Percentiles rank a stretch among this genome's conserved stretches.
Conservation (phyloP, 1,140 invertebrate genomes). For the Galleria mellonella region DNA sequence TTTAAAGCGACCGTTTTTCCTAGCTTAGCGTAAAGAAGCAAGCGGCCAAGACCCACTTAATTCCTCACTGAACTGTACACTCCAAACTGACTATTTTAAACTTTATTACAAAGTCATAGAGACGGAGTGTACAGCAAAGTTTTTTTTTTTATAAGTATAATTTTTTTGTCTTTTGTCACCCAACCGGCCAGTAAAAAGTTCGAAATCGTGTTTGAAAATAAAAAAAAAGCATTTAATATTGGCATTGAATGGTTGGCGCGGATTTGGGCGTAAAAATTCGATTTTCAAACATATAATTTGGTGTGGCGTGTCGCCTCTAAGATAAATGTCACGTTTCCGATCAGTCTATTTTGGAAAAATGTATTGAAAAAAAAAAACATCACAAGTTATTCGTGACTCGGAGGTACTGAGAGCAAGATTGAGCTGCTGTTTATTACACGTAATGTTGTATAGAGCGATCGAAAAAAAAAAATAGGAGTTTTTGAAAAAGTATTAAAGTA, state of each 20-base stretch:
- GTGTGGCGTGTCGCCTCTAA: conserved; percentile 23
- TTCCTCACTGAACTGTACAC: conserved; percentile 15
- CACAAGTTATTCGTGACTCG: conserved; percentile 1
- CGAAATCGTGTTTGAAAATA: conserved; percentile 58
- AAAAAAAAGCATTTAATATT: conserved; percentile 65
- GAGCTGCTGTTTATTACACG: neutral
- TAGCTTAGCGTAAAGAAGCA: conserved; percentile 42
- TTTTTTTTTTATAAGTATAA: conserved; percentile 14
- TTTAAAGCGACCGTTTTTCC: conserved; percentile 47
- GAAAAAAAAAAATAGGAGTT: too few relatives aligned
- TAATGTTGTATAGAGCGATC: neutral
- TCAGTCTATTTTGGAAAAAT: neutral
- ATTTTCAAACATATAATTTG: conserved; percentile 44
- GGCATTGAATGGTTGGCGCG: conserved; percentile 49
- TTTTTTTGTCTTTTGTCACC: conserved; percentile 65
- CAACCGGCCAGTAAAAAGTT: conserved; percentile 53
- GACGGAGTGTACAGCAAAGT: conserved; percentile 3
- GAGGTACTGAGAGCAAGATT: conserved; percentile 3
- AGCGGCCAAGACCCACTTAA: conserved; percentile 49
- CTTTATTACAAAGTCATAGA: conserved; percentile 18
- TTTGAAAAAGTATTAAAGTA: neutral
- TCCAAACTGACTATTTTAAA: conserved; percentile 19
- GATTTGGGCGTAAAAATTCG: conserved; percentile 56
- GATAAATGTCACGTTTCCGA: conserved; percentile 22
- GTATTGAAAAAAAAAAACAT: neutral